These are phyloP conservation scores for Elachura formosa DNA, from an alignment of 2,113 vertebrate species.

Conservation along the genomic window DNA sequence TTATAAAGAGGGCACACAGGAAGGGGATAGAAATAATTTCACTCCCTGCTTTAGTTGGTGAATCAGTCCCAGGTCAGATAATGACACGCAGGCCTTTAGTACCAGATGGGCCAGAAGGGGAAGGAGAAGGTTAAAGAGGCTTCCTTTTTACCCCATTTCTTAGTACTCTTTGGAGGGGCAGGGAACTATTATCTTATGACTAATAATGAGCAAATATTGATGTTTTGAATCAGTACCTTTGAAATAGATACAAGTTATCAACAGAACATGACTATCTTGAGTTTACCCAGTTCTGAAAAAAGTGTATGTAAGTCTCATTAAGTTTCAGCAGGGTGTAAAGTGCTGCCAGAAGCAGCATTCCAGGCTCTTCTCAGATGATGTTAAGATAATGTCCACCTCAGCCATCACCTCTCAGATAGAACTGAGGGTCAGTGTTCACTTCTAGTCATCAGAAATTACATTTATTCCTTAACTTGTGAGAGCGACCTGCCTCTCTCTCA, in stretches of 20 bases:
- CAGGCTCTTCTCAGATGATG: conserved; percentile 65
- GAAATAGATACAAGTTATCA: background rate
- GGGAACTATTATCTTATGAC: background rate
- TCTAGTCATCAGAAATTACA: background rate
- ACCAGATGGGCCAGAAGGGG: background rate
- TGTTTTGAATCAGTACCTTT: background rate
- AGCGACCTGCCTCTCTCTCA: background rate
- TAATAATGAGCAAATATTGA: background rate
- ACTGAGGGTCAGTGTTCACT: background rate
- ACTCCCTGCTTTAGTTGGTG: background rate
- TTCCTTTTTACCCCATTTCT: background rate
- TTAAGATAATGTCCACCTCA: background rate
- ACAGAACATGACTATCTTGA: background rate
- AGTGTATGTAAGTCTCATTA: conserved; percentile 29
- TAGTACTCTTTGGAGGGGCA: background rate
- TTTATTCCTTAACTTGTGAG: background rate
- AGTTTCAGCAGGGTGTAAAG: conserved; percentile 66
- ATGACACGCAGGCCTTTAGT: background rate
- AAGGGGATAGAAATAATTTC: background rate
- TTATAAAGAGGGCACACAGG: background rate
- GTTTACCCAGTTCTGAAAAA: background rate
- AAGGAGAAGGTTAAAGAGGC: background rate
- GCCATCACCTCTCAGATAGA: background rate
- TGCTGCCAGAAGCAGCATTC: conserved; percentile 66
- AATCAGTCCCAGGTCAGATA: background rate